Evolutionary conservation across 30 jellyfish, hydroid and myxozoan genomes (phyloP).

Genomic region (Catostylus mosaicus): DNA sequence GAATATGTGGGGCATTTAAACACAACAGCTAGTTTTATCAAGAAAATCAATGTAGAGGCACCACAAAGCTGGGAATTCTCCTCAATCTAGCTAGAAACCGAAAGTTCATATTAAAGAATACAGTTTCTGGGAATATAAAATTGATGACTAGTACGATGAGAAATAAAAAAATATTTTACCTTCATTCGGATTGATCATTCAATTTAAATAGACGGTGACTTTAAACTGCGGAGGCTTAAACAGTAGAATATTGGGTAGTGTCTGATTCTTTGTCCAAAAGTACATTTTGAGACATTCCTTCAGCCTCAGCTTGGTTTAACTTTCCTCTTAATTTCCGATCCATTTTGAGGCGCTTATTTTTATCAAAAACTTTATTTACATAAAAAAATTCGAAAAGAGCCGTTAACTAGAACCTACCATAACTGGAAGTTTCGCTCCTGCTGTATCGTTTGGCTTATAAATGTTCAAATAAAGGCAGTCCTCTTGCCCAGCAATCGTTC

Average conservation of each 20-base stretch:
- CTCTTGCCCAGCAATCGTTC: not conserved
- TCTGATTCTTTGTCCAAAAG: not conserved
- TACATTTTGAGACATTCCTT: not conserved
- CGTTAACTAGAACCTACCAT: conserved; percentile 33
- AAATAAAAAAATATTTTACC: too few relatives aligned
- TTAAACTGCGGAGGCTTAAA: not conserved
- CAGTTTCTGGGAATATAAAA: too few relatives aligned
- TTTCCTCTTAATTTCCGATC: not conserved
- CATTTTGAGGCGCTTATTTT: not conserved
- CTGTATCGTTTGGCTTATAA: conserved; percentile 11
- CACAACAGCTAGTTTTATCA: too few relatives aligned
- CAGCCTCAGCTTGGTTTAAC: not conserved
- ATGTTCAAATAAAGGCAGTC: conserved; percentile 32
- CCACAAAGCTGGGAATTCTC: too few relatives aligned
- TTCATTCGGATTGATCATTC: too few relatives aligned
- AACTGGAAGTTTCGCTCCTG: conserved; percentile 8
- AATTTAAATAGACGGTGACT: too few relatives aligned
- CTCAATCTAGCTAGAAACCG: too few relatives aligned
- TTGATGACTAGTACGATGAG: too few relatives aligned
- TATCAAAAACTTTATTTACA: not conserved
- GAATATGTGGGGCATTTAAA: too few relatives aligned
- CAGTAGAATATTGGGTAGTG: not conserved
- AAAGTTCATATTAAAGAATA: too few relatives aligned
- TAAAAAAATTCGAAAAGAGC: not conserved
- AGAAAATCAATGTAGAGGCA: too few relatives aligned